Evolutionary conservation across 2,888 invertebrate genomes (phyloP).

Genomic region (Stenurella melanura): DNA sequence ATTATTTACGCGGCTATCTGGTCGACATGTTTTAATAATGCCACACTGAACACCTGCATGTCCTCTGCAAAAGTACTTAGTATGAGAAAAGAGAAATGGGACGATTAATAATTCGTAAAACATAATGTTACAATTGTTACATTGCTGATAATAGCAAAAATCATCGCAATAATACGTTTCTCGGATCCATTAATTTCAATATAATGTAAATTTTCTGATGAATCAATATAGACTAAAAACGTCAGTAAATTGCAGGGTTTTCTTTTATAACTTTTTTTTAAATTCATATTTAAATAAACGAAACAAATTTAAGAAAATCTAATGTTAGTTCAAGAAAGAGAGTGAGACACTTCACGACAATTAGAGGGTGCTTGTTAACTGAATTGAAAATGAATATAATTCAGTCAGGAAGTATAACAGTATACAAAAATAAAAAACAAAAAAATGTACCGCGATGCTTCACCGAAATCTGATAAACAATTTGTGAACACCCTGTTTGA

Average conservation of each 20-base stretch:
- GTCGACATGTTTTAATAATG: constrained; percentile 1
- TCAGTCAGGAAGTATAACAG: too few relatives aligned
- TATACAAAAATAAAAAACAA: too few relatives aligned
- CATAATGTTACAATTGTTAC: background rate
- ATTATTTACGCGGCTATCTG: constrained; percentile 8
- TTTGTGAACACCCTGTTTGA: too few relatives aligned
- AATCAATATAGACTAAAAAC: background rate
- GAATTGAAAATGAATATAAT: too few relatives aligned
- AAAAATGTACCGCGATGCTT: too few relatives aligned
- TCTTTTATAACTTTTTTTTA: too few relatives aligned
- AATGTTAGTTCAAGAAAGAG: too few relatives aligned
- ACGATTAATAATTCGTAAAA: background rate
- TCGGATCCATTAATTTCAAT: background rate
- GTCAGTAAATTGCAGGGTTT: background rate
- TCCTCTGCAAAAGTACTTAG: background rate
- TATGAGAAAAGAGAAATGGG: background rate
- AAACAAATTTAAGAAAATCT: too few relatives aligned
- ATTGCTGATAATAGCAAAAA: background rate
- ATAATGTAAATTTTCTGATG: background rate
- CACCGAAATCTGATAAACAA: too few relatives aligned
- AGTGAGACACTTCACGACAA: too few relatives aligned
- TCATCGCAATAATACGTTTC: background rate
- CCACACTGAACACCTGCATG: constrained; percentile 3
- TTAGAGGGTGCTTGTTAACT: too few relatives aligned
- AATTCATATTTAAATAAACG: too few relatives aligned